Evolutionary conservation across 2,797 vertebrate species (phyloP), one percentile per base, ranked within the genome.

Genomic region (Rachycentron canadum): DNA sequence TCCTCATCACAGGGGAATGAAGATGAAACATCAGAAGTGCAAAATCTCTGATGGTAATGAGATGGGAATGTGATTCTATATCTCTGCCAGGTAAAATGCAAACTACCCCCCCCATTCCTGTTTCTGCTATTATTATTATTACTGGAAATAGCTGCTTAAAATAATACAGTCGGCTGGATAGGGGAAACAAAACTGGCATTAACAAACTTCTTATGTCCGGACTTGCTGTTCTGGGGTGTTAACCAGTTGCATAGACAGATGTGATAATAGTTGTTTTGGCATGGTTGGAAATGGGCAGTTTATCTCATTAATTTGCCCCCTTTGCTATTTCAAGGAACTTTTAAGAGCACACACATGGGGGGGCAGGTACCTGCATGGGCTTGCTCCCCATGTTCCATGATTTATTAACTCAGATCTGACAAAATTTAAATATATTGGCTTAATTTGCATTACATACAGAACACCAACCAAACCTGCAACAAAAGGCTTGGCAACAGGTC

Each of bases 401-500:
- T 40, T 47, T 9, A 36, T 32, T 8, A 8, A 38, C 30, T 21
- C 38, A 14, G 4, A 58, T 50, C 58, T 43, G 7, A 45, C 16
- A 53, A 30, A 40, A 61, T 34, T 32, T 25, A 5, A 50, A 41
- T 49, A 34, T 16, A 78, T 38, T 58, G 17, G 45, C 50, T 34
- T 50, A 9, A 32, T 85, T 63, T 69, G 57, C 41, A 74, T 73
- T 32, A 26, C 59, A 65, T 23, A 57, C 28, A 57, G 13, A 72
- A 34, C 9, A 13, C 40, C 34, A 43, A 11, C 38, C n/a, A 69
- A 81, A 87, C 78, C 73, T 79, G 69, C 56, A 64, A 70, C 64
- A 84, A 87, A 85, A 67, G 50, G 45, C 76, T 84, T 71, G 71
- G 74, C 82, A 82, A 82, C 7, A 11, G 23, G 79, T 86, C 60